Evolutionary conservation across 2,113 vertebrate genomes (phyloP), one percentile per base, ranked within the genome.

Genomic region (Equus przewalskii): DNA sequence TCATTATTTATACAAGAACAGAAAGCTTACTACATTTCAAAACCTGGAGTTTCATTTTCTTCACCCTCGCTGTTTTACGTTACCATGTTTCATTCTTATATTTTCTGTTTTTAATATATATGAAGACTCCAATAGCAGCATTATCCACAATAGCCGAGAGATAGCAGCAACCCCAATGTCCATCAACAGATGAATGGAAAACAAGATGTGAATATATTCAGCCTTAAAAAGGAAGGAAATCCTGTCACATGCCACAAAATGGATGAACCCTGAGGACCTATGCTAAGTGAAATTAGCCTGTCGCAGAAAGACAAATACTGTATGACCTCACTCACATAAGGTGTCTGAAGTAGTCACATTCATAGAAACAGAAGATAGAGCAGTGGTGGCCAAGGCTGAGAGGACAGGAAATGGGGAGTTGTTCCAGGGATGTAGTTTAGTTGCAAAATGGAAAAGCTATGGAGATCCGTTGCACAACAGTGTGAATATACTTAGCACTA

Each of bases 91-190:
- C 54, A 92, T 83, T 46, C 60, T 64, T 94, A 30, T 36, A 60
- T 62, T 82, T 88, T 87, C 81, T 76, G 19, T 92, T 94, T 92
- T 89, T 56, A 95, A 54, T 83, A 84, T 62, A 72, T 62, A 56
- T 60, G 62, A 70, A 78, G 28, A 56, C 60, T 56, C 60, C 24
- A 85, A 91, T 5, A 79, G 46, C 80, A 95, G n/a, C 54, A 62
- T 70, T 95, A 91, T 33, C 70, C 51, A 78, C 49, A 91, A 19
- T 41, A 46, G 78, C 51, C 78, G 60, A 81, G 19, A 70, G 46
- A 44, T 62, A 28, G 51, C 41, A 85, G 51, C 51, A 90, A 70
- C 14, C 24, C 41, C 79, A 90, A 85, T 91, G 80, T 58, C 69
- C 36, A 58, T 0, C 9, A 60, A 76, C 15, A 21, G 16, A n/a